phyloP scores from a whole-genome alignment of 2,888 invertebrate genomes.

The Nipponacmea schrenckii region DNA sequence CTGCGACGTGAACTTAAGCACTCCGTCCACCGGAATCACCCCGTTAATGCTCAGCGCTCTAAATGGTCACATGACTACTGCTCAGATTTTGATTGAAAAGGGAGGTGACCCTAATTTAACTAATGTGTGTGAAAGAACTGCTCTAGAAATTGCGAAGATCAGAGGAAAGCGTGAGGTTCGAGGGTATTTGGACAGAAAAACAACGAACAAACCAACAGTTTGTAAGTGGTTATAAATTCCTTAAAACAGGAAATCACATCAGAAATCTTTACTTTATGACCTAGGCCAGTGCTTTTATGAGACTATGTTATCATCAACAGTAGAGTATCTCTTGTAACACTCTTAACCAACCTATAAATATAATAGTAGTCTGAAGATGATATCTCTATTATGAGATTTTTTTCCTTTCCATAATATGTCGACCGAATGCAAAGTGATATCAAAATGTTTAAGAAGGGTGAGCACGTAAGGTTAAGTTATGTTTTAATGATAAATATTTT shows the following conservation, averaged over 20 bases:
- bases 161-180: conserved; percentile 60
- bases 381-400: no score
- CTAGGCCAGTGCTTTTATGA: no score
- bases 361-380: no score
- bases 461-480: not conserved
- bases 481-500: not conserved
- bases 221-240: conserved; percentile 35
- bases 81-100: conserved; percentile 66
- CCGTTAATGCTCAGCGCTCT: conserved; percentile 68
- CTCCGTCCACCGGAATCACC: conserved; percentile 63
- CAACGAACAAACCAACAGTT: conserved; percentile 62
- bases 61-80: conserved; percentile 67
- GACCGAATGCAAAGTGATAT: no score
- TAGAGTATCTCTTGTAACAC: no score
- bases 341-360: no score
- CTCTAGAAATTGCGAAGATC: conserved; percentile 64
- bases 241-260: not conserved
- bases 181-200: conserved; percentile 65
- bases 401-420: no score
- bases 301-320: no score
- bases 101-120: conserved; percentile 66
- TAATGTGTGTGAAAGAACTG: conserved; percentile 65
- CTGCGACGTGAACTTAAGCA: conserved; percentile 62
- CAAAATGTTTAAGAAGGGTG: no score
- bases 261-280: no score